Evolutionary conservation across 2,797 vertebrate genomes (phyloP), one percentile per base, ranked within the genome.

Genomic region (Acipenser oxyrinchus): DNA sequence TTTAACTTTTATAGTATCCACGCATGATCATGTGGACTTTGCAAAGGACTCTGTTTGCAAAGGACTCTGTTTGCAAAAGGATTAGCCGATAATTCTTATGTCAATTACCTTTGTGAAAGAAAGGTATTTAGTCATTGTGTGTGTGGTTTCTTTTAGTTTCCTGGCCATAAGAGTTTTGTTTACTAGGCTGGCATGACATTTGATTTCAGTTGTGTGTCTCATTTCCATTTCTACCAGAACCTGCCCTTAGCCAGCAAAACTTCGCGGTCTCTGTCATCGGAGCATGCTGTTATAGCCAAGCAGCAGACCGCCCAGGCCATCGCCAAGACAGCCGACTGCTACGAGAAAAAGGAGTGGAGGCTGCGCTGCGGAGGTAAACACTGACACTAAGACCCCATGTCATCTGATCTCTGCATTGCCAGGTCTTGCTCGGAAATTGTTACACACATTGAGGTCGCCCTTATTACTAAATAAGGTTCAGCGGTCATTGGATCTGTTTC

Each of bases 251-350:
- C 0, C 76, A 81, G 48, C 84, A 79, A 5, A 72, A 70, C 1
- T 50, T 50, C 51, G 0, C 74, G 72, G 51, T 78, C 83, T 0
- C 69, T 86, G 58, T 84, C 88, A 0, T 79, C 85, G 0, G 86
- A 91, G 68, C 87, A 86, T 0, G 79, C 87, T 15, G 78, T 74
- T 73, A 84, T 84, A 6, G 81, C 75, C 57, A 81, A 87, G 80
- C 89, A 90, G 11, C 83, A 90, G 78, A 87, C 83, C 0, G 86
- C 82, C 62, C 71, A 80, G 77, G 78, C 82, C 58, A 87, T 83
- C 6, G 79, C 82, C 0, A 87, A 91, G 81, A 82, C 85, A 0
- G 73, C 78, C 0, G 82, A 63, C 0, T 70, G 83, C 52, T 83
- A 84, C 0, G 83, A 89, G 64, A 84, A 77, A 74, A 77, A 77